Conservation (phyloP, 2,797 vertebrate species). For the Semaprochilodus insignis region DNA sequence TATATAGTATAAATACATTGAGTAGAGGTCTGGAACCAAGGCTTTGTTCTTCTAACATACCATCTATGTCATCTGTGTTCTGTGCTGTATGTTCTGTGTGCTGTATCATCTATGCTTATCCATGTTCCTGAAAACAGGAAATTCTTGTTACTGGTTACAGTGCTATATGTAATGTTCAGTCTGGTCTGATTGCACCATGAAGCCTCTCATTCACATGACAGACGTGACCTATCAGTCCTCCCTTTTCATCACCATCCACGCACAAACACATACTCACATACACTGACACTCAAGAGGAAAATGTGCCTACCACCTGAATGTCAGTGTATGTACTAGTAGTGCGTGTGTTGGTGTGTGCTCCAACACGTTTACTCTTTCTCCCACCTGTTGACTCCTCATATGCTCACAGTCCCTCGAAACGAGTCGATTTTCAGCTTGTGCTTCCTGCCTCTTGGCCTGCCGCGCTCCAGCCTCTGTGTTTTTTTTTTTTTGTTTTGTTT, state of each 20-base stretch:
- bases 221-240: not conserved
- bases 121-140: too few relatives aligned
- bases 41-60: too few relatives aligned
- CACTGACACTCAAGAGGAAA: not conserved
- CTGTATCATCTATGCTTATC: too few relatives aligned
- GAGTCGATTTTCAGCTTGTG: not conserved
- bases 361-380: not conserved
- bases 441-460: not conserved
- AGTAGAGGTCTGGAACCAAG: too few relatives aligned
- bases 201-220: not conserved
- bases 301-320: not conserved
- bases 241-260: not conserved
- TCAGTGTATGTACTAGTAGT: not conserved
- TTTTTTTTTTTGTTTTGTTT: not conserved
- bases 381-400: conserved; percentile 16
- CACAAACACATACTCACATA: too few relatives aligned
- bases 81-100: too few relatives aligned
- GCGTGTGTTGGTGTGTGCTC: not conserved
- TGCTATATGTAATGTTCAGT: too few relatives aligned
- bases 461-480: not conserved
- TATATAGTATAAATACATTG: too few relatives aligned
- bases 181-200: not conserved
- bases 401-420: conserved; percentile 7
- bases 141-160: too few relatives aligned
- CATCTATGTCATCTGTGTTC: too few relatives aligned